Base-by-base conservation (phyloP, 2,888 invertebrate species). In the Calliphora vomitoria region DNA sequence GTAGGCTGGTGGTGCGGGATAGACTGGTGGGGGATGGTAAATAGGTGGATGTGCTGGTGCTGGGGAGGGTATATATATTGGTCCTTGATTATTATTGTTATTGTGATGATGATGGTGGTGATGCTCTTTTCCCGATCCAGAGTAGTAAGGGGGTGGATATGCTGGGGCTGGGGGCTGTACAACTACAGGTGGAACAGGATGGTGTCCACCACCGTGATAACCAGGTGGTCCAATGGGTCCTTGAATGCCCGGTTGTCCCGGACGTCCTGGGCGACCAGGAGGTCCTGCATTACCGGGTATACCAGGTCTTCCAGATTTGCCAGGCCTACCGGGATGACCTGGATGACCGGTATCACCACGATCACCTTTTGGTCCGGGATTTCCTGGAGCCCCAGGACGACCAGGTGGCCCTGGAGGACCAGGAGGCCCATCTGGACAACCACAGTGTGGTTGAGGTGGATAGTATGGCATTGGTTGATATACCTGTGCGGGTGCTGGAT, bases 401-500 rank as follows among this genome's bases (percentile, higher is more conserved):
- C 64, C 71, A 0, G 78, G 71, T 35, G 84, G 64, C 3, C 71
- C 71, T 20, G 78, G 83, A 6, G 44, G 76, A 4, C 86, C 85
- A 6, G 87, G 82, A 13, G 64, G 62, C 8, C 87, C 85, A 8
- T 82, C 76, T 8, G 74, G 72, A 41, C 85, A 76, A 18, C 62
- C 6, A n/a, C 87, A 76, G 4, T n/a, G 62, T 38, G 38, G 8
- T 8, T 38, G 38, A 3, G 38, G 38, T 41, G 41, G 41, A 41
- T 41, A 41, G 8, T 41, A 41, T 8, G 41, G 41, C 41, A 25
- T 25, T 1, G 41, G 41, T 2, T 41, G 11, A 41, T 10, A 8
- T 41, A 8, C 41, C 8, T 4, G 41, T 8, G 41, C 41, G 41
- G 41, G 41, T 41, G 41, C 41, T 10, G 41, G 8, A 41, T 41